Percentiles rank a stretch among this genome's conserved stretches.
These are phyloP conservation scores for Nudaria mundana DNA, from an alignment of 2,888 invertebrate genomes.

Conservation along the genomic window DNA sequence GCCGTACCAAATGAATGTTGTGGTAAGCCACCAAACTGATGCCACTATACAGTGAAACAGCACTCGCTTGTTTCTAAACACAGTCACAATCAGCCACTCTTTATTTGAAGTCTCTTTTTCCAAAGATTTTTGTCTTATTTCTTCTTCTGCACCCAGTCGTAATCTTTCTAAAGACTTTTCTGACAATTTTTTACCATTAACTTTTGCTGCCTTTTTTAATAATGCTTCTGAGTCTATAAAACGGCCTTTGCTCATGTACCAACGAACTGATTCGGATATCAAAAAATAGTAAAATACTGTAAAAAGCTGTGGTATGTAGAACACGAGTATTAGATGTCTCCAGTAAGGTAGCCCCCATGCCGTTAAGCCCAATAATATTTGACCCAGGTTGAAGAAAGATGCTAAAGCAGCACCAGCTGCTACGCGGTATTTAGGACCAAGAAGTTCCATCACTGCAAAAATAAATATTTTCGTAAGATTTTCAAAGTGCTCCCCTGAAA, in stretches of 20 bases:
- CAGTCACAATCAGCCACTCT: conserved; percentile 54
- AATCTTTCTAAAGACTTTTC: conserved; percentile 53
- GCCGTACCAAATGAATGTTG: conserved; percentile 84
- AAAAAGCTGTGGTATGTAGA: conserved; percentile 85
- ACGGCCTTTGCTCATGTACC: conserved; percentile 87
- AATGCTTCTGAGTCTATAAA: conserved; percentile 83
- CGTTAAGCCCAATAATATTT: conserved; percentile 83
- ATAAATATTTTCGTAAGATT: not conserved
- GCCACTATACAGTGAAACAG: conserved; percentile 49
- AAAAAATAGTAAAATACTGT: conserved; percentile 85
- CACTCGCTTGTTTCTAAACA: conserved; percentile 51
- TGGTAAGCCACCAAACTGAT: conserved; percentile 83
- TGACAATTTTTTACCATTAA: conserved; percentile 73
- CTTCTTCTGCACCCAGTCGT: conserved; percentile 44
- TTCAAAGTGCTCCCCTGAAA: too few relatives aligned
- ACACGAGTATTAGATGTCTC: conserved; percentile 83
- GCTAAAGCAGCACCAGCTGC: conserved; percentile 74
- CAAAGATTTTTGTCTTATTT: conserved; percentile 33
- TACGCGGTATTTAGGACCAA: conserved; percentile 1
- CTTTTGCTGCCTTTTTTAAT: conserved; percentile 81
- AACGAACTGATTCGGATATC: conserved; percentile 87
- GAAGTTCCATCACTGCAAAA: conserved; percentile 5
- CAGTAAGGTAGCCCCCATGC: conserved; percentile 87
- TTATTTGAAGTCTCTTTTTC: conserved; percentile 37
- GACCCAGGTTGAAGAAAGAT: conserved; percentile 86